Conservation (phyloP, 2,113 vertebrate genomes). For the Ageneiosus marmoratus region DNA sequence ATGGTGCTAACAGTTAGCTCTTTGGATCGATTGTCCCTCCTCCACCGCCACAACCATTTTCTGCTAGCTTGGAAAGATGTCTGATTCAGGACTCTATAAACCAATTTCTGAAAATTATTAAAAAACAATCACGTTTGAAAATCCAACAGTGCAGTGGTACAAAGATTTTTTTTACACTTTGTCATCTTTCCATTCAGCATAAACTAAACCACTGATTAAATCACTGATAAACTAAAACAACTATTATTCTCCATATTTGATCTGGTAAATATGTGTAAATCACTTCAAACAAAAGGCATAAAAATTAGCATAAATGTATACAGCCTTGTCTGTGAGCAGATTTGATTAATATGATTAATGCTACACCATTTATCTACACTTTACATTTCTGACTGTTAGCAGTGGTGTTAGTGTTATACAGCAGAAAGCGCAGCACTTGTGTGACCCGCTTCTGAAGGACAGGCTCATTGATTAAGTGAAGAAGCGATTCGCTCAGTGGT, state of each 20-base stretch:
- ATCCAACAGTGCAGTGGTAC: background rate
- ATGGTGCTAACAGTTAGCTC: too few relatives aligned
- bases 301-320: background rate
- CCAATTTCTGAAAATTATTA: background rate
- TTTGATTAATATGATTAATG: background rate
- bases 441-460: slow-evolving; percentile 59
- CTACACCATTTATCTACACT: background rate
- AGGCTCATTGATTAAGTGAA: slow-evolving; percentile 60
- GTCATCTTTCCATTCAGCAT: background rate
- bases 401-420: background rate
- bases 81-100: background rate
- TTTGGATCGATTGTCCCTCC: too few relatives aligned
- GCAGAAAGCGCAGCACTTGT: background rate
- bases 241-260: background rate
- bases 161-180: background rate
- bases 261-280: background rate
- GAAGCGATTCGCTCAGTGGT: slow-evolving; percentile 57
- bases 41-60: too few relatives aligned
- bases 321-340: background rate
- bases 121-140: too few relatives aligned
- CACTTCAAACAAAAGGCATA: background rate
- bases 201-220: background rate
- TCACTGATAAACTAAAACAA: background rate
- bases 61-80: too few relatives aligned
- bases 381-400: background rate